These are phyloP conservation scores for Anableps anableps DNA, from an alignment of 2,797 vertebrate genomes.

Conservation along the genomic window DNA sequence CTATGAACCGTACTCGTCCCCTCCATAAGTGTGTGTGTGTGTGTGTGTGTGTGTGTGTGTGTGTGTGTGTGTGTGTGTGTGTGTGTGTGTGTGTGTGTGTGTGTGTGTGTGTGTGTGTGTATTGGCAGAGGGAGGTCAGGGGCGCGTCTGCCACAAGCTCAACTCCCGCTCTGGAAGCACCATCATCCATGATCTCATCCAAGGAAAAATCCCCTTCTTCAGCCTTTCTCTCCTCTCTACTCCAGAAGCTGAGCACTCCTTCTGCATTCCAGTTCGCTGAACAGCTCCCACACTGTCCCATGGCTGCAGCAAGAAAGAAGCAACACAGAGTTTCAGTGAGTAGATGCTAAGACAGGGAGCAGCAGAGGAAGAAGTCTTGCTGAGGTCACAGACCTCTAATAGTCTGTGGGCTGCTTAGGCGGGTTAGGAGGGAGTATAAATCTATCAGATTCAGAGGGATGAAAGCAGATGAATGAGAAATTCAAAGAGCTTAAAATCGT, in stretches of 20 bases:
- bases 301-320: constrained; percentile 47
- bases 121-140: constrained; percentile 67
- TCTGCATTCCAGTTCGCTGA: constrained; percentile 77
- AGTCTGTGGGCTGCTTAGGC: constrained; percentile 56
- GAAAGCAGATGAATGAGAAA: constrained; percentile 56
- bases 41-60: constrained; percentile 35
- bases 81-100: neutral
- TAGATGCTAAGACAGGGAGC: constrained; percentile 41
- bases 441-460: constrained; percentile 42
- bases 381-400: constrained; percentile 74
- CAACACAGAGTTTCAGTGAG: constrained; percentile 62
- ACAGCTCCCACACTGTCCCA: constrained; percentile 79
- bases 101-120: constrained; percentile 1
- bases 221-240: constrained; percentile 57
- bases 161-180: constrained; percentile 59
- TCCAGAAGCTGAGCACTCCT: constrained; percentile 59
- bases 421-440: constrained; percentile 45
- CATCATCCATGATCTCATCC: constrained; percentile 81
- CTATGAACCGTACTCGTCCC: constrained; percentile 42
- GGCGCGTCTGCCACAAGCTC: constrained; percentile 74
- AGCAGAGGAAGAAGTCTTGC: constrained; percentile 59
- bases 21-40: constrained; percentile 6
- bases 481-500: constrained; percentile 45
- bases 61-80: neutral
- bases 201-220: constrained; percentile 77